phyloP scores from a whole-genome alignment of 2,888 invertebrate species.

The Amorpha juglandis region DNA sequence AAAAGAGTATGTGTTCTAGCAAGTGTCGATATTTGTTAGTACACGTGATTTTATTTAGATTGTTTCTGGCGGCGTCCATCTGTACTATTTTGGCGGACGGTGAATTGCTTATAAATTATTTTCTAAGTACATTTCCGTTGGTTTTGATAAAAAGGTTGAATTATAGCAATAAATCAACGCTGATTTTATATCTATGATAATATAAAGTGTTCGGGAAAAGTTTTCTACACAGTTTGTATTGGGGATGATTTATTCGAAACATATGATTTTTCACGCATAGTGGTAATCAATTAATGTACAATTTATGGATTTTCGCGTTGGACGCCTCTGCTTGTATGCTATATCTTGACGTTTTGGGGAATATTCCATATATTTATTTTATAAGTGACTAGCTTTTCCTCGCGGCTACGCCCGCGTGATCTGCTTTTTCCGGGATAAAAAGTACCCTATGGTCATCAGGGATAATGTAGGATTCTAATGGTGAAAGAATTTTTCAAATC shows the following conservation, averaged over 20 bases:
- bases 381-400: no score
- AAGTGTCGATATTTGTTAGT: slow-evolving; percentile 7
- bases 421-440: no score
- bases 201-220: slow-evolving; percentile 9
- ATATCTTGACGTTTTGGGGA: background rate
- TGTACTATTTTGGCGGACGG: slow-evolving; percentile 17
- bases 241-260: slow-evolving; percentile 7
- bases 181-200: slow-evolving; percentile 14
- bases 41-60: slow-evolving; percentile 18
- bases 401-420: no score
- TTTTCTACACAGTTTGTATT: slow-evolving; percentile 7
- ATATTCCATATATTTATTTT: no score
- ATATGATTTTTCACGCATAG: slow-evolving; percentile 25
- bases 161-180: slow-evolving; percentile 20
- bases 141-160: slow-evolving; percentile 4
- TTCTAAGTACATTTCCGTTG: slow-evolving; percentile 8
- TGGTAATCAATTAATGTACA: slow-evolving; percentile 14
- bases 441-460: no score
- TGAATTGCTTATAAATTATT: slow-evolving; percentile 10
- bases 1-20: background rate
- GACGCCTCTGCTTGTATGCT: background rate
- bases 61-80: slow-evolving; percentile 11
- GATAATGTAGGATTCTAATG: no score
- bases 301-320: background rate
- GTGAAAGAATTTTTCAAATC: no score